Evolutionary conservation across 2,113 vertebrate species (phyloP).

Genomic region (Dolichotis patagonum): DNA sequence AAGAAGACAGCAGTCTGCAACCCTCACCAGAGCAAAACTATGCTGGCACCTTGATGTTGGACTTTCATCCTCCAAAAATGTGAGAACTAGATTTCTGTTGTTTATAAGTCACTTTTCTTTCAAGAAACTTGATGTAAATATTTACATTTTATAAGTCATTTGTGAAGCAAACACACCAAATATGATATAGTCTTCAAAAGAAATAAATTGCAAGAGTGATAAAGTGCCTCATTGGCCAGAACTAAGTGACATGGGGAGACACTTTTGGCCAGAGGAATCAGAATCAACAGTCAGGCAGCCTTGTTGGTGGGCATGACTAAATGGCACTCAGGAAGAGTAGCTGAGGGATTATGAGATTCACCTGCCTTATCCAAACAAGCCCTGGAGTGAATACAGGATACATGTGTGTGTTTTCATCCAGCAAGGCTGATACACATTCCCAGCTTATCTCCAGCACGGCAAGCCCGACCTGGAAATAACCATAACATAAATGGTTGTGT

Average conservation of each 20-base stretch:
- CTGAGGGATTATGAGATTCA: not conserved
- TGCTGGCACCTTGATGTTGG: not conserved
- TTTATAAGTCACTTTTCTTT: not conserved
- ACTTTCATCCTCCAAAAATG: not conserved
- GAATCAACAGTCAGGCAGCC: not conserved
- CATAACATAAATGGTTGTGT: too few species aligned
- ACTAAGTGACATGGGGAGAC: not conserved
- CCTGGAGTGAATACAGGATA: not conserved
- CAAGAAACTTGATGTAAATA: not conserved
- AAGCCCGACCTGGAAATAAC: not conserved
- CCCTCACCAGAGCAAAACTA: too few species aligned
- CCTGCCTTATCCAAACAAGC: not conserved
- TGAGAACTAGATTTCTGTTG: not conserved
- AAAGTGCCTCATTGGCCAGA: not conserved
- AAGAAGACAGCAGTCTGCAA: not conserved
- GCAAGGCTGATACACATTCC: not conserved
- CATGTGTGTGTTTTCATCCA: too few species aligned
- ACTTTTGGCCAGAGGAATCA: not conserved
- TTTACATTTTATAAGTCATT: not conserved
- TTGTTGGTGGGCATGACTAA: not conserved
- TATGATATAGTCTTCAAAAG: not conserved
- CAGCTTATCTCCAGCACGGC: not conserved
- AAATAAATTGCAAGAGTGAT: not conserved
- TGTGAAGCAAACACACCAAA: slow-evolving; percentile 6
- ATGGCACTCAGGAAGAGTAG: not conserved